A percentile compares a stretch with the other conserved stretches of the same genome.
Conservation (phyloP, 1,140 invertebrate genomes). For the Drosophila ironensis region DNA sequence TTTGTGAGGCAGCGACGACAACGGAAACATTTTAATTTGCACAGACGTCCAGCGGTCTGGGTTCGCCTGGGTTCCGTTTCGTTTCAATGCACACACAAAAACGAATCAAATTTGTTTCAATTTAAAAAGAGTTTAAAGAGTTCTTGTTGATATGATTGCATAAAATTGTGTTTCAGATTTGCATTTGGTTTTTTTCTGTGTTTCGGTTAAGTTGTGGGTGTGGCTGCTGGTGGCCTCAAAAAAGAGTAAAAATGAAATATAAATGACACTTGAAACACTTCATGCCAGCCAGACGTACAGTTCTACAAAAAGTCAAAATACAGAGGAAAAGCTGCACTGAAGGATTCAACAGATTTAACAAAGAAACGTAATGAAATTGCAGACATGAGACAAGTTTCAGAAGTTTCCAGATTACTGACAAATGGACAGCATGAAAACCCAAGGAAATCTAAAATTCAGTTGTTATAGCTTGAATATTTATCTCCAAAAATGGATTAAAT, state of each 20-base stretch:
- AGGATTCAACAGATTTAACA: background rate
- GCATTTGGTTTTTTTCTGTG: background rate
- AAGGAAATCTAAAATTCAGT: no score
- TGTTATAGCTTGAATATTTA: no score
- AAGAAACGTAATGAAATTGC: background rate
- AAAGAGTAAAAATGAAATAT: slow-evolving; percentile 55
- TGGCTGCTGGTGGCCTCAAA: slow-evolving; percentile 18
- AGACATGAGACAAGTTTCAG: no score
- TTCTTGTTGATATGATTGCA: no score
- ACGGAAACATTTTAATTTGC: slow-evolving; percentile 77
- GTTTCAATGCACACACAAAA: background rate
- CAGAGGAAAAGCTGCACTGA: background rate
- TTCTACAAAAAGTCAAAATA: slow-evolving; percentile 55
- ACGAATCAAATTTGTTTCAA: no score
- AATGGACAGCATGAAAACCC: no score
- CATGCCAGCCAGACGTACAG: slow-evolving; percentile 52
- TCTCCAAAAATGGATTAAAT: no score
- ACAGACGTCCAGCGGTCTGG: slow-evolving; percentile 52
- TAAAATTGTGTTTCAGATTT: no score
- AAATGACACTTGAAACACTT: slow-evolving; percentile 73
- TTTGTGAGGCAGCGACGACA: slow-evolving; percentile 34
- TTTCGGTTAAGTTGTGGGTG: slow-evolving; percentile 12
- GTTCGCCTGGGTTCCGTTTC: background rate
- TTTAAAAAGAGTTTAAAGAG: no score
- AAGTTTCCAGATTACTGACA: no score